Evolutionary conservation across 2,888 invertebrate genomes (phyloP).

Genomic region (Eilema caniola): DNA sequence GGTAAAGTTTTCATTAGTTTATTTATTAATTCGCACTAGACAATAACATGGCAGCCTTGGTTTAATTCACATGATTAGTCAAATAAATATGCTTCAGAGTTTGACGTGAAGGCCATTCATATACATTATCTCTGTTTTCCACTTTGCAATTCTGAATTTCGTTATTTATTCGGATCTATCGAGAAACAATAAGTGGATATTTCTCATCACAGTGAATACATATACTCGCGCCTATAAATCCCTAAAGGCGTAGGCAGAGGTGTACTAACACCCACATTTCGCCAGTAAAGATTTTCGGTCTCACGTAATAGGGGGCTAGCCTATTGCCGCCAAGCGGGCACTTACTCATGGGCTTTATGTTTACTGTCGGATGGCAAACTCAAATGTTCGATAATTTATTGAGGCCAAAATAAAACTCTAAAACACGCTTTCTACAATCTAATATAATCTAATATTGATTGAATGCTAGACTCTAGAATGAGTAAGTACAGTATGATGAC

Average conservation of each 20-base stretch:
- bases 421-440: neutral
- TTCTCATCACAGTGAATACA: neutral
- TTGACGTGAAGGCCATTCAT: neutral
- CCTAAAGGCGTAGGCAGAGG: too few relatives aligned
- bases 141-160: neutral
- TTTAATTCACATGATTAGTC: slow-evolving; percentile 8
- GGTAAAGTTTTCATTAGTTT: neutral
- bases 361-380: too few relatives aligned
- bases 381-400: neutral
- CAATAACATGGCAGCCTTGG: slow-evolving; percentile 15
- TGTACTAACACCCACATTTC: too few relatives aligned
- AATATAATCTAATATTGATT: neutral
- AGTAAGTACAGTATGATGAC: neutral
- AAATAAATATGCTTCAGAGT: neutral
- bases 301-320: too few relatives aligned
- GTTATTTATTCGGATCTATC: neutral
- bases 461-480: neutral
- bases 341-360: too few relatives aligned
- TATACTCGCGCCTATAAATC: too few relatives aligned
- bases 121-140: neutral
- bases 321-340: too few relatives aligned
- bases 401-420: neutral
- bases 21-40: slow-evolving; percentile 15
- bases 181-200: neutral
- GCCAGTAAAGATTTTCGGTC: too few relatives aligned